Conservation (phyloP, 2,888 invertebrate genomes). For the Selenia dentaria region DNA sequence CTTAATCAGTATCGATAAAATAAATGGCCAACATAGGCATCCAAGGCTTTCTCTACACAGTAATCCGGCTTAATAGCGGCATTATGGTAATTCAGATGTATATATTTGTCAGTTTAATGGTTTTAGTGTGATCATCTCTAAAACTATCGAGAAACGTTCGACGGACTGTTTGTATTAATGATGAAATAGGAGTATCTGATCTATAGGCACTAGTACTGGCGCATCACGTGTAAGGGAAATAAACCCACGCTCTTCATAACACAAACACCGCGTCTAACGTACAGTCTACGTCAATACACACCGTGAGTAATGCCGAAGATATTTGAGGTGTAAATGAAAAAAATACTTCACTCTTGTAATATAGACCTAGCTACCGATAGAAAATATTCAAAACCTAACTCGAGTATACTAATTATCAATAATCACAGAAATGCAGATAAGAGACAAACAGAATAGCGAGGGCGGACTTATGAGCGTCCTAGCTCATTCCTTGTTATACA, state of each 20-base stretch:
- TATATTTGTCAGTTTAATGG: slow-evolving; percentile 42
- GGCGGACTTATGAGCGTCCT: slow-evolving; percentile 13
- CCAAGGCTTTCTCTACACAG: slow-evolving; percentile 33
- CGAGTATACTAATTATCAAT: too few species aligned
- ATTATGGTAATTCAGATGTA: slow-evolving; percentile 40
- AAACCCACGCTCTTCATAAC: slow-evolving; percentile 57
- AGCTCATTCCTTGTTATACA: slow-evolving; percentile 33
- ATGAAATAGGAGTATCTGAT: slow-evolving; percentile 21
- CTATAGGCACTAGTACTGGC: slow-evolving; percentile 29
- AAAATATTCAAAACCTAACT: too few species aligned
- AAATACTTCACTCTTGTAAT: too few species aligned
- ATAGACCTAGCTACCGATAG: too few species aligned
- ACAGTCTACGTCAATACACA: slow-evolving; percentile 56
- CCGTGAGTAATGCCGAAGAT: slow-evolving; percentile 48
- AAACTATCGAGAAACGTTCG: slow-evolving; percentile 26
- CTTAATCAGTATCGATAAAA: slow-evolving; percentile 30
- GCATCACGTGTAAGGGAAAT: slow-evolving; percentile 52
- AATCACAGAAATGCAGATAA: slow-evolving; percentile 14
- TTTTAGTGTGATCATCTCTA: slow-evolving; percentile 31
- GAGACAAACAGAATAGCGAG: neutral
- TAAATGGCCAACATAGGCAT: slow-evolving; percentile 34
- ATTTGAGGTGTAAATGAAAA: slow-evolving; percentile 29
- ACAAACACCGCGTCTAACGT: slow-evolving; percentile 55
- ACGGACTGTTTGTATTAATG: slow-evolving; percentile 17
- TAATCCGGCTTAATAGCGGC: slow-evolving; percentile 39